Evolutionary conservation across 1,140 invertebrate genomes (phyloP), one percentile per base, ranked within the genome.

Genomic region (Drosophila oshimai): DNA sequence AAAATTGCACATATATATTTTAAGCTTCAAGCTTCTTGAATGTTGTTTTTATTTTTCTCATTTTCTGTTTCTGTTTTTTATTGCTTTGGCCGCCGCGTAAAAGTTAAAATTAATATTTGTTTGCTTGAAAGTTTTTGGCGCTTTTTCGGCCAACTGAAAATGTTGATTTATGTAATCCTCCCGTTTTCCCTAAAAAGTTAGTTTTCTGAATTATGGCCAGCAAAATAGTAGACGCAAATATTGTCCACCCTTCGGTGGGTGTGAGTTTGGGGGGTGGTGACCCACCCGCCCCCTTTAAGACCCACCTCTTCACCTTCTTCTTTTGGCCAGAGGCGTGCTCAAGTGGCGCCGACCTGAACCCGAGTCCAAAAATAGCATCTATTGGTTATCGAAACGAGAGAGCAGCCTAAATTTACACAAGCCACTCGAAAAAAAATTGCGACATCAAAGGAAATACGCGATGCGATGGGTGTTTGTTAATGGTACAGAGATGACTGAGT

Each of bases 41-140:
- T 58, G 42, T 28, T 3, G 39, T 33, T 42, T 42, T 36, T 22
- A 28, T 34, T 18, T n/a, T 26, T 31, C 15, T 42, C 39, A 22
- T 54, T 31, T 47, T 49, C 10, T 36, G 29, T 31, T 60, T 53
- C 29, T 50, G 18, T 39, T 28, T 71, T 64, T 81, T 72, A 68
- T 69, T 67, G 60, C 64, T 64, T 62, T 51, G 33, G 53, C 37
- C 61, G 60, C 49, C 61, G 60, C 49, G 49, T 45, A 67, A 80
- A 86, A 86, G 80, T 86, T 86, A 60, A 86, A 87, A 86, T 86
- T 86, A 87, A 86, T 86, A 86, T 87, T 86, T 86, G 80, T 86
- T 86, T 87, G 80, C 71, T 74, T 58, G 70, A 80, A 86, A 80
- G 46, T 86, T 86, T 74, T 34, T 51, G 67, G 15, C 60, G 44